A percentile compares a stretch with the other conserved stretches of the same genome.
Conservation (phyloP, 2,888 invertebrate genomes). For the Galeruca laticollis region DNA sequence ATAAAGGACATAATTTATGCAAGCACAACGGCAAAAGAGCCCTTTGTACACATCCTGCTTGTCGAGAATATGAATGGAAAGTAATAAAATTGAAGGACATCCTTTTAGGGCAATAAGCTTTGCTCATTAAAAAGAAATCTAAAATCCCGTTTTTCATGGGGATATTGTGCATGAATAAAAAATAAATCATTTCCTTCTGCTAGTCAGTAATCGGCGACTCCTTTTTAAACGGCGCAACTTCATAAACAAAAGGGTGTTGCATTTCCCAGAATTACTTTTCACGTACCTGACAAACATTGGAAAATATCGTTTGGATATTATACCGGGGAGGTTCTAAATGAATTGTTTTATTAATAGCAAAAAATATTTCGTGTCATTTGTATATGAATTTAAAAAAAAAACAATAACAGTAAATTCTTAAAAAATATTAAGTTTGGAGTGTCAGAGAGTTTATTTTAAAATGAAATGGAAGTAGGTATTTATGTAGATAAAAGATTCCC, state of each 20-base stretch:
- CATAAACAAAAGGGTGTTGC: constrained; percentile 38
- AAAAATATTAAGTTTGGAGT: no score
- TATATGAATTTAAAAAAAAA: background rate
- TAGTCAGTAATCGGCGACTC: constrained; percentile 25
- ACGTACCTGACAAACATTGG: constrained; percentile 14
- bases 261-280: constrained; percentile 35
- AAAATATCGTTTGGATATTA: constrained; percentile 11
- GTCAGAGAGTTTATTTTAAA: no score
- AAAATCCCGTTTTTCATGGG: constrained; percentile 38
- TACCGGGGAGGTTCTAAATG: background rate
- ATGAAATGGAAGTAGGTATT: no score
- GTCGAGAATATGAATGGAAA: constrained; percentile 34
- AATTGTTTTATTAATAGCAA: background rate
- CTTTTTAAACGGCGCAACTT: constrained; percentile 20
- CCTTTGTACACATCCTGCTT: constrained; percentile 22
- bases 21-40: constrained; percentile 14
- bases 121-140: constrained; percentile 38
- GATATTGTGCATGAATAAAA: constrained; percentile 35
- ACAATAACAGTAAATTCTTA: no score
- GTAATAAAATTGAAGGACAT: constrained; percentile 39
- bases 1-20: constrained; percentile 34
- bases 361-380: no score
- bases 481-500: no score
- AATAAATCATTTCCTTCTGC: constrained; percentile 38
- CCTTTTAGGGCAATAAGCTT: constrained; percentile 39